Percentiles rank a stretch among this genome's conserved stretches.
Conservation (phyloP, 2,888 invertebrate genomes). For the Lithophane semibrunnea region DNA sequence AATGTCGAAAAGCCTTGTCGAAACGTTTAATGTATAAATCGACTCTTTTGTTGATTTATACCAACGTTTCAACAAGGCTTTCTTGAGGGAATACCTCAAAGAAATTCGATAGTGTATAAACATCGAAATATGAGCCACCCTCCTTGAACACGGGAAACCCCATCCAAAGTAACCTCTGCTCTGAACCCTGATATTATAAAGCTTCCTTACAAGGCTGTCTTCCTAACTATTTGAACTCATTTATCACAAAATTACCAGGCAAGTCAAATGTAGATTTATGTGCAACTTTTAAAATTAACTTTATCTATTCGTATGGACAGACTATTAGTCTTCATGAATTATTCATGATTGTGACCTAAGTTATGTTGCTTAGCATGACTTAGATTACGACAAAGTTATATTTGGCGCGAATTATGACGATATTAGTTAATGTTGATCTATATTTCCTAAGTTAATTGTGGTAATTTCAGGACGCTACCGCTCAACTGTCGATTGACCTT, state of each 20-base stretch:
- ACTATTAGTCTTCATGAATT: slow-evolving; percentile 68
- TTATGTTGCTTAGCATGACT: slow-evolving; percentile 16
- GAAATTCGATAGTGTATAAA: slow-evolving; percentile 22
- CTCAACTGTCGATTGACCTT: no score
- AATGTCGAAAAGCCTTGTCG: no score
- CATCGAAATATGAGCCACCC: slow-evolving; percentile 42
- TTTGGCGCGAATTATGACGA: slow-evolving; percentile 51
- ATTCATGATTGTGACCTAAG: slow-evolving; percentile 60
- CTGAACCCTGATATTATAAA: slow-evolving; percentile 29
- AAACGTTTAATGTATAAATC: no score
- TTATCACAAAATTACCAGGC: neutral
- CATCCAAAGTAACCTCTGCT: slow-evolving; percentile 1
- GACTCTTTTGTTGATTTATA: neutral
- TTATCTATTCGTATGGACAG: slow-evolving; percentile 63
- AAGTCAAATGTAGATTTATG: neutral
- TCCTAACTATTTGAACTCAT: slow-evolving; percentile 2
- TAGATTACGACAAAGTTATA: slow-evolving; percentile 3
- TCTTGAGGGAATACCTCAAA: neutral
- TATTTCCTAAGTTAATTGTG: neutral
- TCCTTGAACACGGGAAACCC: slow-evolving; percentile 19
- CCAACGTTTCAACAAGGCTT: neutral
- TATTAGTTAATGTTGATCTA: slow-evolving; percentile 34
- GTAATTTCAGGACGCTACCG: neutral
- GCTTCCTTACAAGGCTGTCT: slow-evolving; percentile 13
- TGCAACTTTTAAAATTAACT: slow-evolving; percentile 41